phyloP scores from a whole-genome alignment of 1,140 invertebrate genomes.

The Lordiphosa mommai region DNA sequence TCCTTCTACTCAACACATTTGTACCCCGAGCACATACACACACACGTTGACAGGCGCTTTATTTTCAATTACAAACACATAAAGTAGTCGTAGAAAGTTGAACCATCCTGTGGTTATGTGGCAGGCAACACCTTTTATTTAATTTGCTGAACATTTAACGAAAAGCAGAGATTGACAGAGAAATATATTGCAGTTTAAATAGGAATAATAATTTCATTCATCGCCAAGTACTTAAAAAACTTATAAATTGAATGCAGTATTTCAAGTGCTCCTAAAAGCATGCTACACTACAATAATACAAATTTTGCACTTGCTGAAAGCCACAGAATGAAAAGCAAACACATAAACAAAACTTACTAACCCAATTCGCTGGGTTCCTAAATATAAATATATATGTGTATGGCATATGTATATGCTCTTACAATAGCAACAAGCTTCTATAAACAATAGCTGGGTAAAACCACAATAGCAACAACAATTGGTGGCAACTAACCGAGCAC shows the following conservation, averaged over 20 bases:
- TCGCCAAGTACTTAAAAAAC: too few species aligned
- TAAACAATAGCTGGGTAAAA: background rate
- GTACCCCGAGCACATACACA: background rate
- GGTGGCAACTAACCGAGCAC: background rate
- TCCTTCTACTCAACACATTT: background rate
- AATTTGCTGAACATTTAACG: background rate
- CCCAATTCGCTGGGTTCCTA: background rate
- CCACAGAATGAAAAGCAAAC: background rate
- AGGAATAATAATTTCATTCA: slow-evolving; percentile 36
- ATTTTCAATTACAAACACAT: slow-evolving; percentile 8
- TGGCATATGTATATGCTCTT: background rate
- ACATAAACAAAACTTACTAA: background rate
- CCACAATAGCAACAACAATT: slow-evolving; percentile 2
- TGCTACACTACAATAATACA: slow-evolving; percentile 4
- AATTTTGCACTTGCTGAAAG: slow-evolving; percentile 44
- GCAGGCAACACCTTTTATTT: slow-evolving; percentile 1
- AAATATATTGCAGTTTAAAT: background rate
- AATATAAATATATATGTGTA: background rate
- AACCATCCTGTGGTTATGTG: slow-evolving; percentile 7
- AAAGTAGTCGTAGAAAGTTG: background rate
- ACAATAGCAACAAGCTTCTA: background rate
- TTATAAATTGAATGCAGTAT: background rate
- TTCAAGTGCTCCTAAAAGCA: slow-evolving; percentile 14
- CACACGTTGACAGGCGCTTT: slow-evolving; percentile 13
- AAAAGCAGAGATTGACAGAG: background rate